Evolutionary conservation across 2,888 invertebrate species (phyloP).

Genomic region (Lomographa bimaculata): DNA sequence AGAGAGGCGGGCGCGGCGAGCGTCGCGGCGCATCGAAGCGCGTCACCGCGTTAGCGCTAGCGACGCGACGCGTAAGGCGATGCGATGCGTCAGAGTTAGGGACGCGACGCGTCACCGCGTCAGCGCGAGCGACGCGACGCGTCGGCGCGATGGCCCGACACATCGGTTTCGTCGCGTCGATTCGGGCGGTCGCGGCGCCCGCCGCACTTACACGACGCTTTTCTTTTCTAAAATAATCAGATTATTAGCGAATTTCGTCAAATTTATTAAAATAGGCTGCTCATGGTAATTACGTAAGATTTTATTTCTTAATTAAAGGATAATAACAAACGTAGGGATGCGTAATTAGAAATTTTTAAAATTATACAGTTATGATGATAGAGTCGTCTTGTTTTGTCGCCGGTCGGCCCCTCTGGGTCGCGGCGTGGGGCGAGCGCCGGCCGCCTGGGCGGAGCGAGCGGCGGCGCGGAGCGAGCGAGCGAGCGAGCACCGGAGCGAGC

Average conservation of each 20-base stretch:
- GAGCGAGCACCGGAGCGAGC: conserved; percentile 38
- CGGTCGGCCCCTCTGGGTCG: conserved; percentile 52
- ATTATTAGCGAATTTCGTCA: conserved; percentile 79
- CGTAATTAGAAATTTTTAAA: conserved; percentile 84
- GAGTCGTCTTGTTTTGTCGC: conserved; percentile 70
- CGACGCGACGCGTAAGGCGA: conserved; percentile 28
- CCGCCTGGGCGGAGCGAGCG: conserved; percentile 21
- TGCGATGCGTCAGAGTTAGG: conserved; percentile 25
- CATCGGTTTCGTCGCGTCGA: conserved; percentile 29
- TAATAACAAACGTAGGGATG: conserved; percentile 83
- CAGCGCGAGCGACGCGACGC: conserved; percentile 29
- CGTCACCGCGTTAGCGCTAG: conserved; percentile 21
- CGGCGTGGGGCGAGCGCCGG: conserved; percentile 17
- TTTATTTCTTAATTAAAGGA: conserved; percentile 83
- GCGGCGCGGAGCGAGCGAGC: conserved; percentile 20
- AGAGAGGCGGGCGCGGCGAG: conserved; percentile 44
- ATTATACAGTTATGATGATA: conserved; percentile 83
- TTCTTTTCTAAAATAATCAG: conserved; percentile 75
- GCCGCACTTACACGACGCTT: conserved; percentile 61
- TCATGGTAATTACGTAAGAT: conserved; percentile 82
- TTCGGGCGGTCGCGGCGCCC: conserved; percentile 27
- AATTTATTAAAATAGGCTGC: conserved; percentile 82
- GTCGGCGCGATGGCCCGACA: conserved; percentile 21
- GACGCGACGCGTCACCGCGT: conserved; percentile 71
- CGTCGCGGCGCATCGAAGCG: conserved; percentile 25